Evolutionary conservation across 1,140 invertebrate genomes (phyloP).

Genomic region (Berghia stephanieae): DNA sequence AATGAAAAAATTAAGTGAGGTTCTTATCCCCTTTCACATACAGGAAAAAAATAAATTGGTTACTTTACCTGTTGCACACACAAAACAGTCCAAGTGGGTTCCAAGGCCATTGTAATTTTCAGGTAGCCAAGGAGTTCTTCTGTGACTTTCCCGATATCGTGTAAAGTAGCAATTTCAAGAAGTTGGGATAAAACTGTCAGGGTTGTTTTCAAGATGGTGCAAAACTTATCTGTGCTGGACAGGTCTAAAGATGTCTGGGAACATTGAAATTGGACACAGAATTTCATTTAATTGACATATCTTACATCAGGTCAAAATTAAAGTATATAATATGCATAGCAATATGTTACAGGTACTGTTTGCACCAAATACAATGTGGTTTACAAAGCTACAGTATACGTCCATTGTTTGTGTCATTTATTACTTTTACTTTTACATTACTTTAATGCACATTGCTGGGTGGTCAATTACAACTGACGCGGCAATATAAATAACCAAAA

Average conservation of each 20-base stretch:
- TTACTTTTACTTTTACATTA: too few species aligned
- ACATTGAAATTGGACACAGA: conserved; percentile 25
- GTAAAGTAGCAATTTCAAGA: conserved; percentile 79
- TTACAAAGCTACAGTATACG: too few species aligned
- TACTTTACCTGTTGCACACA: conserved; percentile 78
- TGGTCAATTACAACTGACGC: too few species aligned
- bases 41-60: not conserved
- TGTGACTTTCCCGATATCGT: conserved; percentile 77
- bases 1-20: too few species aligned
- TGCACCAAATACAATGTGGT: too few species aligned
- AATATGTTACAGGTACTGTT: not conserved
- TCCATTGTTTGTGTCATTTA: too few species aligned
- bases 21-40: not conserved
- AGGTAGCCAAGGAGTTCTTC: conserved; percentile 85
- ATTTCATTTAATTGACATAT: not conserved
- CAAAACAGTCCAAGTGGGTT: conserved; percentile 76
- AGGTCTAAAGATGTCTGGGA: conserved; percentile 78
- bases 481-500: too few species aligned
- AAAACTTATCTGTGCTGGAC: conserved; percentile 78
- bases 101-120: conserved; percentile 76
- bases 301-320: not conserved
- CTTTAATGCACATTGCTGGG: too few species aligned
- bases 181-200: conserved; percentile 78
- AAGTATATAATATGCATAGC: not conserved
- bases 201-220: conserved; percentile 75